Evolutionary conservation across 2,888 invertebrate genomes (phyloP), one percentile per base, ranked within the genome.

Genomic region (Danaus chrysippus): DNA sequence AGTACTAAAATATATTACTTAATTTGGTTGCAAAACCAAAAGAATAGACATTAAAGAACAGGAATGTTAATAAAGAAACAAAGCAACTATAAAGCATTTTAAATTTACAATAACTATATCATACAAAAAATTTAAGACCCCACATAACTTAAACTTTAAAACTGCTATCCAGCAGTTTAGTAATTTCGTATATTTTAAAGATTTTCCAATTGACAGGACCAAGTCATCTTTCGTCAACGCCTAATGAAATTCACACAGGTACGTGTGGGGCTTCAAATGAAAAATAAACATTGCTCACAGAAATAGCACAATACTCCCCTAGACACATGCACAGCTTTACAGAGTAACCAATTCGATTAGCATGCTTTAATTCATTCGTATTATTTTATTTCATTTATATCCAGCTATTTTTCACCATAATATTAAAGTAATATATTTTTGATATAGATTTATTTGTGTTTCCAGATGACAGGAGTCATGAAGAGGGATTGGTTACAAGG

Each of bases 211-310:
- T 76, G 78, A 76, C 89, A 91, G 91, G 91, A 91, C 91, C 82
- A 91, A 91, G 86, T 91, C 90, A 75, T 91, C 91, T 78, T 91
- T 91, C 87, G 91, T 91, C 84, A 91, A 91, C 86, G 90, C 91
- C 86, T 91, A 91, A 85, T 80, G 84, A 82, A 75, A 77, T 67
- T 74, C 73, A 76, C 76, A 74, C 82, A 91, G 90, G 90, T 90
- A 91, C 73, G 90, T 87, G 73, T 72, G 70, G 71, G 71, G 79
- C 78, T 83, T 82, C 73, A 74, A 73, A 15, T 49, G 17, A 64
- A 59, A 63, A 59, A 63, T 69, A 64, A 59, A 70, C 76, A 74
- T 77, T 72, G 73, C 69, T 69, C 46, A 46, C 46, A 46, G 13
- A n/a, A 17, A 15, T n/a, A 11, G 49, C 49, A 17, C 49, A 49